phyloP scores from a whole-genome alignment of 2,888 invertebrate species.

The Callyntrura sp. region DNA sequence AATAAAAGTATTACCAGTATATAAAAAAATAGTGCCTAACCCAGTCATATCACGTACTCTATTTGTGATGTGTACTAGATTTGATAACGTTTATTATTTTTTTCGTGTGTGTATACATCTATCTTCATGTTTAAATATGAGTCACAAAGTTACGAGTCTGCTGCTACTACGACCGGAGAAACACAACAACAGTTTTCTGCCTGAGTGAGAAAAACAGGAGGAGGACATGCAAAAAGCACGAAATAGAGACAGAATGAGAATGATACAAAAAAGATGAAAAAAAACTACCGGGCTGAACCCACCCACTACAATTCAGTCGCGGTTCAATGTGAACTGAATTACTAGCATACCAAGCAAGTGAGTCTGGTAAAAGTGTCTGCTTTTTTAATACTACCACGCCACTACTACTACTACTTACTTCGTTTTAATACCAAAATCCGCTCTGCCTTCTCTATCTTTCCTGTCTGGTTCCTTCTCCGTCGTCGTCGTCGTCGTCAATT shows the following conservation, averaged over 20 bases:
- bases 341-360: background rate
- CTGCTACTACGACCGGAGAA: background rate
- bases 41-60: too few relatives aligned
- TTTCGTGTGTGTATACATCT: too few relatives aligned
- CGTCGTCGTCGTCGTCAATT: too few relatives aligned
- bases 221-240: background rate
- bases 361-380: background rate
- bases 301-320: slow-evolving; percentile 45
- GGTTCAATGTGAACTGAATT: slow-evolving; percentile 43
- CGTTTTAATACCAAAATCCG: background rate
- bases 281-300: slow-evolving; percentile 64
- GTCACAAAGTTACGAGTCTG: too few relatives aligned
- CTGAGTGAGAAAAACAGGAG: background rate
- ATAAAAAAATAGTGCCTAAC: too few relatives aligned
- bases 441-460: background rate
- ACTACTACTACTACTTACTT: slow-evolving; percentile 21
- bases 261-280: slow-evolving; percentile 3
- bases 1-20: too few relatives aligned
- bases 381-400: background rate
- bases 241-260: too few relatives aligned
- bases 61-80: too few relatives aligned
- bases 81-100: too few relatives aligned
- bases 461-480: too few relatives aligned
- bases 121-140: too few relatives aligned
- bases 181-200: too few relatives aligned